phyloP scores from a whole-genome alignment of 2,113 vertebrate genomes.

The Gobiocypris rarus region DNA sequence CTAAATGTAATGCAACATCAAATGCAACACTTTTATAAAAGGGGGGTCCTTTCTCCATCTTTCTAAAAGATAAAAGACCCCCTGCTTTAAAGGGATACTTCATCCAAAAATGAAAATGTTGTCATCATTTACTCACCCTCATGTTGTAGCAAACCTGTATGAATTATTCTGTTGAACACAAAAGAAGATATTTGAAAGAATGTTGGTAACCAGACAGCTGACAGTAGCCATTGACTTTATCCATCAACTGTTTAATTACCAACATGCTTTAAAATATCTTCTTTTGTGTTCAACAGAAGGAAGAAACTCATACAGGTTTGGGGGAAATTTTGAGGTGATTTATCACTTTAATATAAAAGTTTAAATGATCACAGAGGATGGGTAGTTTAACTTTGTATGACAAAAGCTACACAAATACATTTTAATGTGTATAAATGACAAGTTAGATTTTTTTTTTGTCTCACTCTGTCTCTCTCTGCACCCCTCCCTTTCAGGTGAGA shows the following conservation, averaged over 20 bases:
- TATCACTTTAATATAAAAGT: not conserved
- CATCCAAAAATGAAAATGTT: no score
- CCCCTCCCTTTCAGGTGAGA: conserved; percentile 7
- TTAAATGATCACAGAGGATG: not conserved
- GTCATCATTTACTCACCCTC: no score
- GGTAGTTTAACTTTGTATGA: not conserved
- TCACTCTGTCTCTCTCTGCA: not conserved
- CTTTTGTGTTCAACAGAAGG: no score
- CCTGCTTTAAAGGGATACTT: not conserved
- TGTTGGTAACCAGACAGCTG: no score
- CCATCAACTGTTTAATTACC: no score
- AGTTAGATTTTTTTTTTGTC: not conserved
- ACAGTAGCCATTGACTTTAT: no score
- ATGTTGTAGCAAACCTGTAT: no score
- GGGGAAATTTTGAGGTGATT: no score
- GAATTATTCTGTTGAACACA: no score
- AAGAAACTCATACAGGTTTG: no score
- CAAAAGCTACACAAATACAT: not conserved
- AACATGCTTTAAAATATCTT: no score
- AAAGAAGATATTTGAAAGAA: no score
- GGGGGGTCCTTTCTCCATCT: not conserved
- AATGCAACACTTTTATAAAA: not conserved
- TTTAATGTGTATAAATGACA: not conserved
- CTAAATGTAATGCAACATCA: not conserved
- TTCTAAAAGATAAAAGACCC: not conserved